Base-by-base conservation (phyloP, 1,140 invertebrate genomes). In the Apis dorsata region DNA sequence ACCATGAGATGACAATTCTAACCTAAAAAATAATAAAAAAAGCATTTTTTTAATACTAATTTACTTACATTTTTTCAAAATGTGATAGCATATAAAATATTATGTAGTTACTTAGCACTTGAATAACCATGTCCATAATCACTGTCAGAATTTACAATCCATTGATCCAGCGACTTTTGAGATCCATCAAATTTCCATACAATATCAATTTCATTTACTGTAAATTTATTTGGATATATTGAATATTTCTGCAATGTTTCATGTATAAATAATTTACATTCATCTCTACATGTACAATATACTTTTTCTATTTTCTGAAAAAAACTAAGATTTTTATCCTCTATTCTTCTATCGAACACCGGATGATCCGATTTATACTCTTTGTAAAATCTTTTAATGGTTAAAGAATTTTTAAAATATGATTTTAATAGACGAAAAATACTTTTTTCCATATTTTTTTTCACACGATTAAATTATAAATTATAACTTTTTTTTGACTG, bases 51-150 rank as follows among this genome's bases (percentile, higher is more conserved):
- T 8, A 24, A 79, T 70, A n/a, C n/a, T 44, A 55, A 5, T 51
- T 66, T 12, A 19, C 0, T 59, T 17, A 7, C n/a, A 62, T 51
- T 11, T 21, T 28, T 24, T 21, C 8, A n/a, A 59, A 17, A 51
- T n/a, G 3, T 57, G 55, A 62, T 70, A 77, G n/a, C n/a, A 17
- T 66, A 49, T 53, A 68, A 62, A 77, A 66, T 34, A 73, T 80
- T 71, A 28, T 11, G 34, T 75, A 77, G 68, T 84, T 89, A 93
- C 63, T 89, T 93, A 82, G 96, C 97, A 70, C 90, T 94, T 90
- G 98, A 98, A 89, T 94, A 96, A 8, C 98, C 98, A 90, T 97
- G 95, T 79, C 95, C 95, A 90, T 97, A 96, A 92, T 98, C 97
- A 76, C 94, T 96, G 91, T 99, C 98, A 70, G 93, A 92, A 0